These are phyloP conservation scores for Himantopus leucocephalus DNA, from an alignment of 2,113 vertebrate genomes.

Conservation along the genomic window DNA sequence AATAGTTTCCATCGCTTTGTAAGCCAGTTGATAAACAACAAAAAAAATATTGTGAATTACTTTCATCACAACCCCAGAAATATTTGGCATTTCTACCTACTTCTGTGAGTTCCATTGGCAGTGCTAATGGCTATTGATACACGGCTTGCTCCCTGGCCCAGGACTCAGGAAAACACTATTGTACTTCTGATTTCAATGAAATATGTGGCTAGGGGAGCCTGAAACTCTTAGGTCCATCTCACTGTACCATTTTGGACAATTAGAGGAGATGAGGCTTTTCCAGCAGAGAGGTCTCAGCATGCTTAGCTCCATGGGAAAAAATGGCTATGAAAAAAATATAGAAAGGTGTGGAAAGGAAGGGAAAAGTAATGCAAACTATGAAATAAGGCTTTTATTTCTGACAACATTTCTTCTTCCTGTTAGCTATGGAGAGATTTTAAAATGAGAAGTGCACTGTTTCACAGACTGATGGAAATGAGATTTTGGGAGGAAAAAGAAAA, in stretches of 20 bases:
- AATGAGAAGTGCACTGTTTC: background rate
- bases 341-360: background rate
- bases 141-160: background rate
- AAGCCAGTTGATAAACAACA: background rate
- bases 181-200: background rate
- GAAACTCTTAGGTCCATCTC: background rate
- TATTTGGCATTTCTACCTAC: background rate
- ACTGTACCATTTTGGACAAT: background rate
- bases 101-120: background rate
- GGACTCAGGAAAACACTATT: background rate
- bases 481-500: background rate
- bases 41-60: background rate
- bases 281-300: background rate
- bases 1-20: background rate
- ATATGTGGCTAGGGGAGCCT: background rate
- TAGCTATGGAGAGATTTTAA: background rate
- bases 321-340: background rate
- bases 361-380: background rate
- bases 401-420: background rate
- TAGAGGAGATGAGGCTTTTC: background rate
- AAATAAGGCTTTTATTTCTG: background rate
- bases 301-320: background rate
- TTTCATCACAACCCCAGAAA: background rate
- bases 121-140: background rate
- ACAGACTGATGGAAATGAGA: background rate